phyloP scores from a whole-genome alignment of 1,140 invertebrate species.

The Diorhabda elongata region DNA sequence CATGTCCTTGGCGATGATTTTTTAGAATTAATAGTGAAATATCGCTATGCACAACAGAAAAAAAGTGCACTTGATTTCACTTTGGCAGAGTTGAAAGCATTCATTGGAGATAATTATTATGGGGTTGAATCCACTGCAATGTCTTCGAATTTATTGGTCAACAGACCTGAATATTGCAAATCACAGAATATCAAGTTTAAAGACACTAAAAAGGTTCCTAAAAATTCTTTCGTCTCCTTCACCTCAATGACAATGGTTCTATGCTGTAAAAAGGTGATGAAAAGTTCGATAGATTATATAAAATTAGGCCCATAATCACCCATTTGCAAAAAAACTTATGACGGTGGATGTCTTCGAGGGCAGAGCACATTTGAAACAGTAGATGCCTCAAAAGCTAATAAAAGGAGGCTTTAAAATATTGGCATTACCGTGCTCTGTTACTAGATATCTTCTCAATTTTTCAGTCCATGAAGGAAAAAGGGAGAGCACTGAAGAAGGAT shows the following conservation, averaged over 20 bases:
- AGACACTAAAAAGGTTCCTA: not conserved
- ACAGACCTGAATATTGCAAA: no score
- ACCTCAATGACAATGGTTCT: not conserved
- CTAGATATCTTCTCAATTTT: conserved; percentile 4
- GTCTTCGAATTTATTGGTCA: no score
- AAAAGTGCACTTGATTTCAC: no score
- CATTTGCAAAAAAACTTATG: conserved; percentile 14
- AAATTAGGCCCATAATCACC: not conserved
- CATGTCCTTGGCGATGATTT: no score
- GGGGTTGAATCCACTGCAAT: no score
- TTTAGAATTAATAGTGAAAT: no score
- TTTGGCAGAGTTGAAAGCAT: no score
- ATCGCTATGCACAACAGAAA: no score
- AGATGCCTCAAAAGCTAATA: conserved; percentile 49
- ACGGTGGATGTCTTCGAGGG: conserved; percentile 33
- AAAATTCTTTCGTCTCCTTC: not conserved
- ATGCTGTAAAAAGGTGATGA: not conserved
- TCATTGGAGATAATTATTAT: no score
- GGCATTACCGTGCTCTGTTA: conserved; percentile 14
- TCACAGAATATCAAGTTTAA: no score
- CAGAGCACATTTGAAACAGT: conserved; percentile 46
- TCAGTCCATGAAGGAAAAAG: conserved; percentile 5
- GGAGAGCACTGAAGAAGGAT: not conserved
- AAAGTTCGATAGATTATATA: conserved; percentile 2
- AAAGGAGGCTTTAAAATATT: conserved; percentile 50